These are phyloP conservation scores for Crax fasciolata DNA, from an alignment of 2,797 vertebrate species.

Conservation along the genomic window DNA sequence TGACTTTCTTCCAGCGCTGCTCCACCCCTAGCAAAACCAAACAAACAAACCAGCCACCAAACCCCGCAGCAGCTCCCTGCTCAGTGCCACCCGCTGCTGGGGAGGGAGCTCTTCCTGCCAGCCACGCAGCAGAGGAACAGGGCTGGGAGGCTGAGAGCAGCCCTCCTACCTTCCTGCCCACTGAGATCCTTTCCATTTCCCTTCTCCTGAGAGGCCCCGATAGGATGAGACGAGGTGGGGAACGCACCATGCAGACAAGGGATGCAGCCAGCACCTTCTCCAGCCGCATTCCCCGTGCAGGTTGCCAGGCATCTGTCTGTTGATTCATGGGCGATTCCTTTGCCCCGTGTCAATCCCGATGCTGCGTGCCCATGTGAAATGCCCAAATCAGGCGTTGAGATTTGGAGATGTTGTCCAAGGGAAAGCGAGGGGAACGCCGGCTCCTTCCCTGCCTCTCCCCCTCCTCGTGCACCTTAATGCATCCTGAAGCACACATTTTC, in stretches of 20 bases:
- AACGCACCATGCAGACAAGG: rapidly evolving
- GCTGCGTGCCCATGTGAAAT: rapidly evolving
- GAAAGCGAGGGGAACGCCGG: neutral
- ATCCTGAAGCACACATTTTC: conserved; percentile 38
- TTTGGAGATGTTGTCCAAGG: neutral
- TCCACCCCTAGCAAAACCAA: neutral
- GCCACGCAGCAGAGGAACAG: neutral
- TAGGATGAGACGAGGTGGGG: neutral
- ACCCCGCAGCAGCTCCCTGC: neutral
- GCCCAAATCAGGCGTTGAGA: neutral
- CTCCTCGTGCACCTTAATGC: neutral
- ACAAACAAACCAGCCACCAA: neutral
- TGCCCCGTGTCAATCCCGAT: neutral
- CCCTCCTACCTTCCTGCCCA: neutral
- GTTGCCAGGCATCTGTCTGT: rapidly evolving
- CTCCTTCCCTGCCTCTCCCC: neutral
- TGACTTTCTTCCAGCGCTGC: neutral
- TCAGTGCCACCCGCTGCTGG: neutral
- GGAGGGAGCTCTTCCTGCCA: neutral
- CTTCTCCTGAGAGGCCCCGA: neutral
- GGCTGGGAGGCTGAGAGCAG: neutral
- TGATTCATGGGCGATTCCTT: neutral
- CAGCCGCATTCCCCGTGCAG: rapidly evolving
- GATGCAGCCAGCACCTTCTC: neutral
- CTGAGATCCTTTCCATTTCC: neutral